Evolutionary conservation across 2,113 vertebrate genomes (phyloP).

Genomic region (Phocoena phocoena): DNA sequence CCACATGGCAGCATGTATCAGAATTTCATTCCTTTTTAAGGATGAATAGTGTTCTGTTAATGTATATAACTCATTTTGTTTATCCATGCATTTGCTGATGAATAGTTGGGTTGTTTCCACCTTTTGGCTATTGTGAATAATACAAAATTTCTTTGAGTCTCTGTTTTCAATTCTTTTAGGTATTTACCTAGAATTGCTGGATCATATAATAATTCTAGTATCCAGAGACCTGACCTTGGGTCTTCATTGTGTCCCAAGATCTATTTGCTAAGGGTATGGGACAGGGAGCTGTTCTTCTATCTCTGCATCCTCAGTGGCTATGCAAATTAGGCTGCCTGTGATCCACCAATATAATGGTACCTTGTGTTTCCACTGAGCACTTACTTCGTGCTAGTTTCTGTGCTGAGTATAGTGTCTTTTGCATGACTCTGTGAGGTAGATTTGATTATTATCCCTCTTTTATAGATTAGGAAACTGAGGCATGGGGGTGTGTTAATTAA

Average conservation of each 20-base stretch:
- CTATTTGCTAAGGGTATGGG: neutral
- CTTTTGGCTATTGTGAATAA: neutral
- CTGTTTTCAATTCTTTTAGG: conserved; percentile 13
- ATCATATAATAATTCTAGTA: neutral
- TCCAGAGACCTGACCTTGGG: neutral
- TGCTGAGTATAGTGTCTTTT: neutral
- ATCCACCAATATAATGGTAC: too few species aligned
- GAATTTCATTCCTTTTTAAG: conserved; percentile 1
- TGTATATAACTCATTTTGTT: neutral
- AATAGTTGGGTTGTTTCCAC: neutral
- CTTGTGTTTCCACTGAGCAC: neutral
- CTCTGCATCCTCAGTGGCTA: neutral
- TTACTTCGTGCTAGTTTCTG: neutral
- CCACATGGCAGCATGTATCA: neutral
- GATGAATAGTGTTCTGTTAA: neutral
- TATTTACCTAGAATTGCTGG: neutral
- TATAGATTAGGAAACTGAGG: conserved; percentile 3
- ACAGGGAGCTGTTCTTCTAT: neutral
- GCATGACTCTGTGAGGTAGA: neutral
- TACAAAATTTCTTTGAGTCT: neutral
- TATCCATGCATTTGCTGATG: neutral
- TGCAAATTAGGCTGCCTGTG: neutral
- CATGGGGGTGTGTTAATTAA: neutral
- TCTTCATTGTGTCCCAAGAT: neutral
- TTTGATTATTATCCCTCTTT: neutral